Evolutionary conservation across 1,140 invertebrate species (phyloP), one percentile per base, ranked within the genome.

Genomic region (Neuroterus valhalla): DNA sequence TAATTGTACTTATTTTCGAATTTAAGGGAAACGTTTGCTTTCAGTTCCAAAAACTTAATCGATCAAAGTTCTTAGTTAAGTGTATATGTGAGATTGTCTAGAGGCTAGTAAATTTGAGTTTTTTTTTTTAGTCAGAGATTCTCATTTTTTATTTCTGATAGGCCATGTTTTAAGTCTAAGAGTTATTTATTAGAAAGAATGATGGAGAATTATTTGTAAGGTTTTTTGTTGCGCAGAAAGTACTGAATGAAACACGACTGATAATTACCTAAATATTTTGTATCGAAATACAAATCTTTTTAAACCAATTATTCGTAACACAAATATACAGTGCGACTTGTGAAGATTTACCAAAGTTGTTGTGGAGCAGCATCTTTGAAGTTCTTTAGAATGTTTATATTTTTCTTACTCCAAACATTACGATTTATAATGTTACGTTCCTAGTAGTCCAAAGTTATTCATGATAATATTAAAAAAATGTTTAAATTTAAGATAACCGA

Each of bases 151-250:
- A 69, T 69, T 23, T 23, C 68, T 26, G 48, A 69, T 23, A 46
- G 10, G 68, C 42, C 43, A 77, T 66, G 43, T 62, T 45, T 76
- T 73, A 66, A 42, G 19, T 70, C 38, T 68, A 48, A 6, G 21
- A 52, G 26, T 70, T 52, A 44, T 74, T 68, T 17, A 2, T 42
- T 62, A 26, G 17, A 17, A 46, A 48, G 38, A 12, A 71, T 62
- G 14, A 50, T 12, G 15, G 23, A 72, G 55, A 43, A 70, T 76
- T 70, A 52, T 67, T 72, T 72, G 12, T 76, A 70, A 76, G 70
- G 50, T 72, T 19, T 68, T 46, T 21, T 68, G 66, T 23, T n/a
- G 55, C 68, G 70, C 66, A 74, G 70, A 74, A 68, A 19, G 68
- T 52, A 62, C 67, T 31, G 26, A 31, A 62, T 62, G 21, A 14